Base-by-base conservation (phyloP, 2,113 vertebrate genomes). In the Ivindomyrus marchei region DNA sequence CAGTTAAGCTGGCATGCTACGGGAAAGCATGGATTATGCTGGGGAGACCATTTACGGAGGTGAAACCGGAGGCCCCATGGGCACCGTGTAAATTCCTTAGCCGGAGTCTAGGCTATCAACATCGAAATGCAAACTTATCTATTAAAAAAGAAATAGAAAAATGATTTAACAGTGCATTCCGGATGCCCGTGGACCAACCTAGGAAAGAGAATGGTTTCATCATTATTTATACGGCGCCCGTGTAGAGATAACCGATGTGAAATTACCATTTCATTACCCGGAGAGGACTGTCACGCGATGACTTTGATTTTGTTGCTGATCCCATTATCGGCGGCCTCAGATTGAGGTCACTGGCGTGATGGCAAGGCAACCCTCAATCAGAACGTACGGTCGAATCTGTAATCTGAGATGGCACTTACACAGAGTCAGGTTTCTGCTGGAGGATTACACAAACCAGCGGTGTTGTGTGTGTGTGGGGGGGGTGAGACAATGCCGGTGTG, bases 231-330 rank as follows among this genome's bases (percentile, higher is more conserved):
- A 80, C 11, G 36, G 31, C 15, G 13, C 36, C 36, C 13, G 4
- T 80, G 74, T 80, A 17, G 74, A 80, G 74, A 80, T 80, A 42
- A 80, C 74, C 74, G 6, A 80, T 42, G 74, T 42, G 36, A 80
- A 80, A 80, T 80, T 80, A 80, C 74, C 74, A 80, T 80, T 80
- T 80, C 74, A 80, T 80, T 80, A 80, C 74, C 74, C 36, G 74
- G 74, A 80, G 74, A 80, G 74, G 31, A 80, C 74, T 80, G 74
- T 80, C 36, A 42, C 17, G 17, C 36, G 36, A 39, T 80, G 74
- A 80, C 74, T 80, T 80, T 80, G 74, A 80, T 80, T 80, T 80
- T 80, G 74, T 80, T 80, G 74, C 74, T 42, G 74, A 80, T 80
- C 36, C 36, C 15, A 80, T 80, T 80, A 80, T 80, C 36, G 6